A percentile compares a stretch with the other conserved stretches of the same genome.
phyloP scores from a whole-genome alignment of 2,888 invertebrate species.

The Cybosia mesomella region DNA sequence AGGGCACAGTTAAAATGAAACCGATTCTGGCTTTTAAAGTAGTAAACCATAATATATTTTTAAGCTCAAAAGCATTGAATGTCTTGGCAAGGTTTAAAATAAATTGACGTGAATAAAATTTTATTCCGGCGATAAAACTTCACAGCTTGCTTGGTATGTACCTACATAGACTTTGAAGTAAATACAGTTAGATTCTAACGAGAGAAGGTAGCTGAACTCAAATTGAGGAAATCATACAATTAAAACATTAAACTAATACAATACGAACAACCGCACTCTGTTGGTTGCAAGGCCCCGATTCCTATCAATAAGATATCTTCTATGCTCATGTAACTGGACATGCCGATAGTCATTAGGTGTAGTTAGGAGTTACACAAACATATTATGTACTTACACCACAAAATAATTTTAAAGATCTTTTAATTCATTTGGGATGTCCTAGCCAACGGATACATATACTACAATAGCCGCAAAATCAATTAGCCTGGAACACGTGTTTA shows the following conservation, averaged over 20 bases:
- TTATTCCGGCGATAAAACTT: conserved; percentile 15
- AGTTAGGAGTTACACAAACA: conserved; percentile 21
- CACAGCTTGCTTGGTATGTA: conserved; percentile 6
- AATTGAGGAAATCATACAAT: conserved; percentile 40
- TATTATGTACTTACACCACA: conserved; percentile 28
- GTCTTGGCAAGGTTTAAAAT: background rate
- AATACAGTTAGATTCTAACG: conserved; percentile 22
- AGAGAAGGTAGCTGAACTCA: conserved; percentile 38
- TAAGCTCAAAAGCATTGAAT: background rate
- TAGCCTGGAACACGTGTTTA: conserved; percentile 61
- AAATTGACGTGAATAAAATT: conserved; percentile 9
- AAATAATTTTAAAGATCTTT: conserved; percentile 24
- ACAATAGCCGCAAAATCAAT: conserved; percentile 22
- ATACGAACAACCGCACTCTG: conserved; percentile 17
- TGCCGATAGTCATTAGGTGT: background rate
- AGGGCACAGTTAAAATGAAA: background rate
- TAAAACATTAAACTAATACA: conserved; percentile 27
- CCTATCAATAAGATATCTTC: conserved; percentile 28
- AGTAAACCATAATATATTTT: background rate
- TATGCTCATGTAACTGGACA: conserved; percentile 19
- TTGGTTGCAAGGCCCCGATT: conserved; percentile 25
- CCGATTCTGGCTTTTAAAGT: background rate
- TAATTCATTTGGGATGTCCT: background rate
- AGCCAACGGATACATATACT: too few relatives aligned
- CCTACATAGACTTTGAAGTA: conserved; percentile 20